Conservation (phyloP, 2,797 vertebrate species). For the Fringilla coelebs region DNA sequence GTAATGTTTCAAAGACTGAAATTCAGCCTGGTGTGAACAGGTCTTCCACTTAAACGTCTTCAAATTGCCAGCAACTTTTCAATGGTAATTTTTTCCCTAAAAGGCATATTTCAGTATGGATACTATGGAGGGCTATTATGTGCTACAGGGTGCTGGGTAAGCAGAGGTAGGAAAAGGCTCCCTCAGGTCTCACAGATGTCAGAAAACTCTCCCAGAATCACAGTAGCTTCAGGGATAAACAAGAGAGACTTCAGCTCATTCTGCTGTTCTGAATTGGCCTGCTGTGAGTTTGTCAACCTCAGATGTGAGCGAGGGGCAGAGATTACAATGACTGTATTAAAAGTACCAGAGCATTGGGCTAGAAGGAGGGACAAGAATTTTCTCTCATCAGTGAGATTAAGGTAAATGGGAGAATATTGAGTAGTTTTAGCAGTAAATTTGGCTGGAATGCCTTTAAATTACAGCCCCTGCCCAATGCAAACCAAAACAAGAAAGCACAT, state of each 20-base stretch:
- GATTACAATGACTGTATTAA: not conserved
- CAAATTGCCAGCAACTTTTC: not conserved
- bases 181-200: constrained; percentile 19
- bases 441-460: not conserved
- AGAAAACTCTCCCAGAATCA: not conserved
- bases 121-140: not conserved
- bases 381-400: not conserved
- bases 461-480: not conserved
- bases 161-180: not conserved
- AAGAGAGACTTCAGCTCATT: not conserved
- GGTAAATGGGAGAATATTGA: not conserved
- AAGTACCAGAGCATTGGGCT: not conserved
- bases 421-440: not conserved
- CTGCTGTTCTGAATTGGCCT: not conserved
- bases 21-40: not conserved
- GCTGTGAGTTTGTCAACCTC: not conserved
- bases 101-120: not conserved
- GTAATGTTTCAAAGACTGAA: not conserved
- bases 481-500: not conserved
- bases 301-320: not conserved
- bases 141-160: not conserved
- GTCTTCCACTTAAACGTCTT: not conserved
- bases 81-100: not conserved
- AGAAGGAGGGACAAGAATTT: not conserved
- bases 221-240: constrained; percentile 54